Base-by-base conservation (phyloP, 2,888 invertebrate species). In the Andricus curvator region DNA sequence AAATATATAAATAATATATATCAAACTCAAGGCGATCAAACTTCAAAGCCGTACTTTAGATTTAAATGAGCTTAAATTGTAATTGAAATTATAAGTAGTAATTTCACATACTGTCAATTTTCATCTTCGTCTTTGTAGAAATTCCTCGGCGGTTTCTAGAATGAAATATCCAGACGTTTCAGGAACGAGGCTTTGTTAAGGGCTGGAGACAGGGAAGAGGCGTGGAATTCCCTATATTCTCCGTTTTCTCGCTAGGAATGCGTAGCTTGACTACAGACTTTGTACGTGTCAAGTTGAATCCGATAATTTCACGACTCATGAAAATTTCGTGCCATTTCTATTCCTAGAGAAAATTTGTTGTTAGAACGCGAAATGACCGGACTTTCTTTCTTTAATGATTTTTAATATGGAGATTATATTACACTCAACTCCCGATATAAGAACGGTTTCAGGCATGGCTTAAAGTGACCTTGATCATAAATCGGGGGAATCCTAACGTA, bases 191-290 rank as follows among this genome's bases (percentile, higher is more conserved):
- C 70, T 51, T 70, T 70, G 70, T 70, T 70, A 70, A 70, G n/a
- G 48, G 48, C 51, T 51, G 17, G 51, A 70, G 29, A 70, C 70
- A 70, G 70, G 48, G 70, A 70, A 70, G 70, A 70, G 70, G 70
- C 70, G 70, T 70, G 70, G 70, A 70, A 70, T 70, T 70, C 51
- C 70, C 70, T 51, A 70, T 70, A 70, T 70, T 70, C 70, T 51
- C 70, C 51, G 51, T 70, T 70, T 70, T 70, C 70, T 29, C 70
- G 48, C 29, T 60, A 11, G 70, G 51, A 70, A 70, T 70, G 70
- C 70, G 70, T 70, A 29, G 70, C 68, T 68, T 68, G 68, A 48
- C 68, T 68, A 44, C 29, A 70, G 70, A 70, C 51, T 48, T 51
- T 70, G 70, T 70, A 70, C 70, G 70, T 70, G 70, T 70, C 48